These are phyloP conservation scores for Plagiodera versicolora DNA, from an alignment of 2,888 invertebrate genomes.

Conservation along the genomic window DNA sequence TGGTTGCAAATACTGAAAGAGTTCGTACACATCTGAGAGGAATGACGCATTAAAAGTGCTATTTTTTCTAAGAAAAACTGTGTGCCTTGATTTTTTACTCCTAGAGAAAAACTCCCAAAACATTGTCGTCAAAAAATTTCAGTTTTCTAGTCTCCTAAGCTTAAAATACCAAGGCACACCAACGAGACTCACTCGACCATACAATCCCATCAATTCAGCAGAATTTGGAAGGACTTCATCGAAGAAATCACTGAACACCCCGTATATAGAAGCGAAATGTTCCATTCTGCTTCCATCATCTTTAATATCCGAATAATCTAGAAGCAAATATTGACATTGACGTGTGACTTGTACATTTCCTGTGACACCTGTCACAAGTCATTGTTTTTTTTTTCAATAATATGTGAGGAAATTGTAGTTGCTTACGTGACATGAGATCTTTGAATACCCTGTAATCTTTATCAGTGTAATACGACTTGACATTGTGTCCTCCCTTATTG, in stretches of 20 bases:
- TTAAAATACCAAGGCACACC: neutral
- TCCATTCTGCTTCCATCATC: conserved; percentile 73
- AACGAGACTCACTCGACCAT: conserved; percentile 74
- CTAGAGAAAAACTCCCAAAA: neutral
- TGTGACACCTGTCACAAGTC: too few species aligned
- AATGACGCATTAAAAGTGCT: neutral
- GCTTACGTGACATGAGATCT: conserved; percentile 89
- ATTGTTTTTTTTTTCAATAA: too few species aligned
- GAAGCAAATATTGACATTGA: conserved; percentile 18
- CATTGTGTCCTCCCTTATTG: conserved; percentile 67
- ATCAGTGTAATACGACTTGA: conserved; percentile 70
- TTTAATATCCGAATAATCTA: conserved; percentile 83
- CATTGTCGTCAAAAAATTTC: too few species aligned
- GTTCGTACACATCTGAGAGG: conserved; percentile 79
- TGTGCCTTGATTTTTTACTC: neutral
- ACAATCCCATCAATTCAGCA: conserved; percentile 79
- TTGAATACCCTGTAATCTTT: conserved; percentile 75
- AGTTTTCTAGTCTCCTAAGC: too few species aligned
- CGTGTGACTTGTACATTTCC: too few species aligned
- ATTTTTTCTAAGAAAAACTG: neutral
- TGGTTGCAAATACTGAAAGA: conserved; percentile 84
- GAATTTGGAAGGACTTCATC: conserved; percentile 73
- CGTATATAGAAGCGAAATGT: conserved; percentile 74
- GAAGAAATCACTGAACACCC: conserved; percentile 73
- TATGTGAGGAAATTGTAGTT: too few species aligned